Percentiles rank a stretch among this genome's conserved stretches.
phyloP scores from a whole-genome alignment of 2,797 vertebrate species.

The Enteromius argenteus region DNA sequence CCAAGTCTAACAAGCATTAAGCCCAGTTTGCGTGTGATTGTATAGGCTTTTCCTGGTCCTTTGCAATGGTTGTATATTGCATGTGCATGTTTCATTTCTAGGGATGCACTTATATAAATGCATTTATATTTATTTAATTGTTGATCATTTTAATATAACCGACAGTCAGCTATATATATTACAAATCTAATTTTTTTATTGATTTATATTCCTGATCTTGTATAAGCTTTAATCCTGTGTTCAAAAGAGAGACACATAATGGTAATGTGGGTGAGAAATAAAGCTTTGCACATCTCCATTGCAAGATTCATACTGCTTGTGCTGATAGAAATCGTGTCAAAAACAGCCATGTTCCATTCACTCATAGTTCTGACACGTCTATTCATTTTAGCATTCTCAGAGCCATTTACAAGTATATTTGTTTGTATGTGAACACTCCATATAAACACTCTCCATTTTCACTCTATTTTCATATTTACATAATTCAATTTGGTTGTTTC shows the following conservation, averaged over 20 bases:
- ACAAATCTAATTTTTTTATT: background rate
- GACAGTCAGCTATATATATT: background rate
- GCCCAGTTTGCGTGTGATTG: background rate
- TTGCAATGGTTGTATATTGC: background rate
- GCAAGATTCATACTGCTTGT: background rate
- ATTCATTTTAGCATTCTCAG: background rate
- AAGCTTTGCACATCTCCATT: background rate
- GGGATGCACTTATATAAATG: background rate
- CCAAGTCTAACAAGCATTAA: background rate
- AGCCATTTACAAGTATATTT: slow-evolving; percentile 3
- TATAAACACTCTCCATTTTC: background rate
- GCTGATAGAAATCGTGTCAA: background rate
- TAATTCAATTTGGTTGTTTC: background rate
- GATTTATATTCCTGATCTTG: background rate
- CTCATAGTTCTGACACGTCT: background rate
- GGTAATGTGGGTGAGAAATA: background rate
- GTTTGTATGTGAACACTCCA: background rate
- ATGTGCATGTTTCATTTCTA: background rate
- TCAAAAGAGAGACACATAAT: background rate
- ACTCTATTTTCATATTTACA: background rate
- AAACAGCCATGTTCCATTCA: background rate
- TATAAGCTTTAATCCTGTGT: background rate
- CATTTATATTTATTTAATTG: background rate
- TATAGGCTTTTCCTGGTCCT: background rate
- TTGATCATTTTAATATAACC: background rate